These are phyloP conservation scores for Nephrotoma guestfalica DNA, from an alignment of 2,888 invertebrate species.

Conservation along the genomic window DNA sequence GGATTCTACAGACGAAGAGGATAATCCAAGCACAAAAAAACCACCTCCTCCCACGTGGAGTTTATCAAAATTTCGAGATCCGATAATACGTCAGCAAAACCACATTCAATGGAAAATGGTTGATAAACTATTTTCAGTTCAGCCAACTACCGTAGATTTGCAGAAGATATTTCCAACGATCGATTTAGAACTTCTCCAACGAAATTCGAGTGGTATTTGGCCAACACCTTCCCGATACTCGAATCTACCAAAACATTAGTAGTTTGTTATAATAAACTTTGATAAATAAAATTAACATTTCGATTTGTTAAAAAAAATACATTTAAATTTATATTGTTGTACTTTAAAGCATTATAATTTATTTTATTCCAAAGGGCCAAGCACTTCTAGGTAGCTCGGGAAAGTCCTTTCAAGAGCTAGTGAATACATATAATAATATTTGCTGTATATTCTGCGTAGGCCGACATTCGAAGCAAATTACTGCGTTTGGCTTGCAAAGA, in stretches of 20 bases:
- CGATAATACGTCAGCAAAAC: slow-evolving; percentile 34
- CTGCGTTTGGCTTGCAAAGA: too few relatives aligned
- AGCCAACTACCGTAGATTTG: slow-evolving; percentile 48
- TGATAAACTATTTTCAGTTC: slow-evolving; percentile 45
- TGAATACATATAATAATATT: too few relatives aligned
- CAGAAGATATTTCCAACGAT: slow-evolving; percentile 51
- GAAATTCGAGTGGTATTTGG: slow-evolving; percentile 64
- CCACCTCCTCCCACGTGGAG: slow-evolving; percentile 32
- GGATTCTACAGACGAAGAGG: slow-evolving; percentile 33
- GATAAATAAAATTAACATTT: too few relatives aligned
- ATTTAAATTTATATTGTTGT: too few relatives aligned
- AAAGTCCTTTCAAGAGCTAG: too few relatives aligned
- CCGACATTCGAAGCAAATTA: too few relatives aligned
- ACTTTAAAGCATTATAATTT: too few relatives aligned
- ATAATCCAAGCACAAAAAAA: slow-evolving; percentile 22
- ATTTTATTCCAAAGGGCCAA: too few relatives aligned
- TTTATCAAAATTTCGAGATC: slow-evolving; percentile 33
- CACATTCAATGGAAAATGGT: slow-evolving; percentile 30
- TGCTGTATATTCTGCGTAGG: too few relatives aligned
- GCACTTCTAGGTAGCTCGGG: too few relatives aligned
- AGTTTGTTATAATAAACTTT: too few relatives aligned
- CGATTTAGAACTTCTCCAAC: slow-evolving; percentile 45
- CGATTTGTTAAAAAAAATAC: too few relatives aligned
- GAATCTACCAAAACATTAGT: slow-evolving; percentile 33
- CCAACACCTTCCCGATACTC: slow-evolving; percentile 52